Percentiles rank a stretch among this genome's conserved stretches.
Conservation (phyloP, 2,888 invertebrate species). For the Acleris holmiana region DNA sequence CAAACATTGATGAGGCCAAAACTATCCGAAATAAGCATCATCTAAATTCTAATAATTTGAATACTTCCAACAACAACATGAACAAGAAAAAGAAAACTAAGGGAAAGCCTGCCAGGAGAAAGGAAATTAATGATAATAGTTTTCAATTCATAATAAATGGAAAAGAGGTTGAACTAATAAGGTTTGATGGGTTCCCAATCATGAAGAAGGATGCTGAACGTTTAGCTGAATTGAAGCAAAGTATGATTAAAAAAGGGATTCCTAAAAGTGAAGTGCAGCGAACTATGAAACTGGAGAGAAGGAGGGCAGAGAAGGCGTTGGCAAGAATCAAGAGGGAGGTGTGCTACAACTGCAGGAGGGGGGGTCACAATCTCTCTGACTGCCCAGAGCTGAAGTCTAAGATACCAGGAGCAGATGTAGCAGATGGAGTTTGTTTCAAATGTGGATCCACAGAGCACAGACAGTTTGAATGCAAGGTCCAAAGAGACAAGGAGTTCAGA, state of each 20-base stretch:
- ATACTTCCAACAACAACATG: constrained; percentile 43
- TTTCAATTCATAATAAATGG: constrained; percentile 86
- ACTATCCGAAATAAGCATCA: constrained; percentile 6
- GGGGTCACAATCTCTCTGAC: constrained; percentile 91
- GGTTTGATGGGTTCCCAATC: constrained; percentile 89
- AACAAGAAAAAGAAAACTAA: constrained; percentile 49
- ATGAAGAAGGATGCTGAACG: constrained; percentile 88
- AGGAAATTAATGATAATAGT: constrained; percentile 70
- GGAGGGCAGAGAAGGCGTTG: constrained; percentile 89
- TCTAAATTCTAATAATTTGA: constrained; percentile 30
- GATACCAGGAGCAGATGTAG: constrained; percentile 73
- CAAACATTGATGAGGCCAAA: constrained; percentile 8
- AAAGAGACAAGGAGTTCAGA: constrained; percentile 87
- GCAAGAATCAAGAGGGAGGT: constrained; percentile 87
- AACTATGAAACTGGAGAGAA: constrained; percentile 87
- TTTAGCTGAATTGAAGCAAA: constrained; percentile 84
- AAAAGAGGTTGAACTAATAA: constrained; percentile 84
- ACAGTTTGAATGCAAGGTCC: constrained; percentile 89
- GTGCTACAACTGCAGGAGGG: constrained; percentile 91
- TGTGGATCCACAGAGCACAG: constrained; percentile 96
- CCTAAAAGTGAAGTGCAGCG: constrained; percentile 87
- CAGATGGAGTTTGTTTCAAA: constrained; percentile 92
- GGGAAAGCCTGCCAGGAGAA: constrained; percentile 70
- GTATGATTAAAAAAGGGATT: constrained; percentile 87
- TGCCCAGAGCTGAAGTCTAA: constrained; percentile 89